These are phyloP conservation scores for Pangasius mekongensis DNA, from an alignment of 2,797 vertebrate genomes.

Conservation along the genomic window DNA sequence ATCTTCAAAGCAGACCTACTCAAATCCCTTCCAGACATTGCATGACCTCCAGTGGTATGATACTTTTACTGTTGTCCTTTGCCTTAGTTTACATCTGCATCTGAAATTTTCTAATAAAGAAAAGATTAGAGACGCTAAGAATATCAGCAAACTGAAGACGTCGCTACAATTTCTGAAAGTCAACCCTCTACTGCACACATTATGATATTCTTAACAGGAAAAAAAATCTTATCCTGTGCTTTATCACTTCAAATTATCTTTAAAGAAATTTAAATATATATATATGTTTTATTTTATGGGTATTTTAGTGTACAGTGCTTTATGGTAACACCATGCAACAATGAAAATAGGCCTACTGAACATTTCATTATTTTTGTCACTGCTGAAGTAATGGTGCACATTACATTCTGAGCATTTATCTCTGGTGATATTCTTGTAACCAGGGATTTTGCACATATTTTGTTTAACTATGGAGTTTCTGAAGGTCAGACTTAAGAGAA, in stretches of 20 bases:
- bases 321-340: background rate
- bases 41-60: background rate
- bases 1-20: slow-evolving; percentile 11
- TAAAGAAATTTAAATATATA: background rate
- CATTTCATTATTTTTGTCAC: background rate
- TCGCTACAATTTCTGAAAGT: background rate
- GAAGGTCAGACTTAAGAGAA: background rate
- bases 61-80: background rate
- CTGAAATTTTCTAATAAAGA: slow-evolving; percentile 5
- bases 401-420: background rate
- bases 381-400: background rate
- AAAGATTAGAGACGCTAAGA: background rate
- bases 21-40: background rate
- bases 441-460: background rate
- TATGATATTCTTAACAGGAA: background rate
- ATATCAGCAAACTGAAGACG: background rate
- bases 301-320: background rate
- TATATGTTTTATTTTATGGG: background rate
- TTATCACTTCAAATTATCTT: background rate
- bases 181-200: background rate
- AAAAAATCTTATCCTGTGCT: background rate
- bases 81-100: background rate
- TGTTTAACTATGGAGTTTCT: background rate
- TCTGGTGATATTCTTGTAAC: background rate
- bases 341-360: background rate